These are phyloP conservation scores for Agrilus cyanescens DNA, from an alignment of 2,888 invertebrate genomes.

Conservation along the genomic window DNA sequence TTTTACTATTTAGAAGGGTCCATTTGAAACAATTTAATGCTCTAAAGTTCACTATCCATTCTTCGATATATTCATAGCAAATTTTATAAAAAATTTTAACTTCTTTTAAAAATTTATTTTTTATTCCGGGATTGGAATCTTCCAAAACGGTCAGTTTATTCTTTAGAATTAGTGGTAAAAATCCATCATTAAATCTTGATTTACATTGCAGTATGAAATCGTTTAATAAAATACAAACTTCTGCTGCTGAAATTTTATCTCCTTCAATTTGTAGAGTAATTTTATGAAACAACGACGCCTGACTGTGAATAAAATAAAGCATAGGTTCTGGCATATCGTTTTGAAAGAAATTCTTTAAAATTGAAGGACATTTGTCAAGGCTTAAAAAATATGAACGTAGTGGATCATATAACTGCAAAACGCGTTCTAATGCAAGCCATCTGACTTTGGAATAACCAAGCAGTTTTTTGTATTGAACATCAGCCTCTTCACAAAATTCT, in stretches of 20 bases:
- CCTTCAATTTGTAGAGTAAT: constrained; percentile 4
- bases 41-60: constrained; percentile 7
- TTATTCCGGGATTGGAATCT: constrained; percentile 22
- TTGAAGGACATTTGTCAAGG: constrained; percentile 19
- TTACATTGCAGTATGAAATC: constrained; percentile 16
- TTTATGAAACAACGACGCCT: constrained; percentile 15
- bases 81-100: constrained; percentile 9
- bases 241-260: constrained; percentile 16
- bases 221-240: constrained; percentile 14
- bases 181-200: constrained; percentile 10
- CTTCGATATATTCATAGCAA: constrained; percentile 9
- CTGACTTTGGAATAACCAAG: constrained; percentile 17
- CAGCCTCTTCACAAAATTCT: constrained; percentile 18
- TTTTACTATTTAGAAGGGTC: too few species aligned
- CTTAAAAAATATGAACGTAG: constrained; percentile 21
- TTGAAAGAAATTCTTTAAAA: constrained; percentile 19
- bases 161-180: constrained; percentile 41
- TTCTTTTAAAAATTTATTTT: constrained; percentile 8
- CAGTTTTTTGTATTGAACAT: constrained; percentile 18
- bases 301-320: constrained; percentile 19
- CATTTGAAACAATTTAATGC: neutral
- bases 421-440: constrained; percentile 19
- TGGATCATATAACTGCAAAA: constrained; percentile 19
- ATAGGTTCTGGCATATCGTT: constrained; percentile 16
- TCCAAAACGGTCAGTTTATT: constrained; percentile 40